phyloP scores from a whole-genome alignment of 2,797 vertebrate genomes.

The Cephalopachus bancanus region DNA sequence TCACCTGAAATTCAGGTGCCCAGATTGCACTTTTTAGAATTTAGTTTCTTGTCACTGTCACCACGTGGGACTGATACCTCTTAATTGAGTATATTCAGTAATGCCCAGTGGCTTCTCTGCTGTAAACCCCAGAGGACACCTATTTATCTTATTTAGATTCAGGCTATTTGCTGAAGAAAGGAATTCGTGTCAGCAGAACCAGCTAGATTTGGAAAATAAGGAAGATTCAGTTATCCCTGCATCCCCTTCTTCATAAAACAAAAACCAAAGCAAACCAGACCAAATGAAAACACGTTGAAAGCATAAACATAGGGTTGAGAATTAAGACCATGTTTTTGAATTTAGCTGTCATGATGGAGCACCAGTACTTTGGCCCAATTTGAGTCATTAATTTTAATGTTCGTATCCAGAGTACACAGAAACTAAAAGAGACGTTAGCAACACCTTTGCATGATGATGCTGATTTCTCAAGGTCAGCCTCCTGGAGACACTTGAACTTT shows the following conservation, averaged over 20 bases:
- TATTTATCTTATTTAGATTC: conserved; percentile 61
- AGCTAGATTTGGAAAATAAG: conserved; percentile 41
- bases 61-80: conserved; percentile 61
- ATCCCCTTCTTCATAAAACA: background rate
- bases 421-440: background rate
- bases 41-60: conserved; percentile 69
- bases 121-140: conserved; percentile 53
- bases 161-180: conserved; percentile 51
- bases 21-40: conserved; percentile 66
- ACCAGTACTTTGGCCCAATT: background rate
- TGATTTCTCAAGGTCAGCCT: background rate
- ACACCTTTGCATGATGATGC: background rate
- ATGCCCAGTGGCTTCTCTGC: conserved; percentile 48
- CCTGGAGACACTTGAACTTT: background rate
- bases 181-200: conserved; percentile 18
- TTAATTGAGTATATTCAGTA: conserved; percentile 70
- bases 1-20: conserved; percentile 44
- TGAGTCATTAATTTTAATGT: background rate
- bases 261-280: background rate
- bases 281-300: background rate
- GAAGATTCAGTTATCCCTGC: background rate
- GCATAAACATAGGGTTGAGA: background rate
- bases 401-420: background rate
- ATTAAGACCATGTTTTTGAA: background rate
- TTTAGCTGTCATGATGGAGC: background rate